These are phyloP conservation scores for Nomada fucata DNA, from an alignment of 2,888 invertebrate genomes.

Conservation along the genomic window DNA sequence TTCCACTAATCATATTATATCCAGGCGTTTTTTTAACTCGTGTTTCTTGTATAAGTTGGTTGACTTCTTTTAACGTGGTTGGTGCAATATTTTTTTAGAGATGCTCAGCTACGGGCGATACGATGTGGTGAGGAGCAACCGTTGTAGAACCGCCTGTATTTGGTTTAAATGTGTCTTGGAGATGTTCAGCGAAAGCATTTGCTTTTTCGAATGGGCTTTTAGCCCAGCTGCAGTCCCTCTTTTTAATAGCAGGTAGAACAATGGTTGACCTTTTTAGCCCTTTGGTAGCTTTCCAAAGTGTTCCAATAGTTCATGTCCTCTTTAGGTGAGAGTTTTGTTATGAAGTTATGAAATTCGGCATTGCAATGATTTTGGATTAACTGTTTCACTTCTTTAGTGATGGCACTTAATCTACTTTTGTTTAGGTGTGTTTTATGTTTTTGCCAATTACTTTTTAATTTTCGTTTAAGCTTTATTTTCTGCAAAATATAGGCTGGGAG, in stretches of 20 bases:
- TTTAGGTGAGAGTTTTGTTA: neutral
- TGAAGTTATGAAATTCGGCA: neutral
- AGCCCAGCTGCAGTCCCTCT: neutral
- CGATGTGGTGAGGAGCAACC: too few species aligned
- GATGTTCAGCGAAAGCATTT: neutral
- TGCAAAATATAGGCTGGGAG: slow-evolving; percentile 6
- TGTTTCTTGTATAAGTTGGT: too few species aligned
- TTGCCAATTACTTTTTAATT: slow-evolving; percentile 14
- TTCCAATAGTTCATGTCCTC: neutral
- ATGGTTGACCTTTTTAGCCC: neutral
- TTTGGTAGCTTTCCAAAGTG: slow-evolving; percentile 18
- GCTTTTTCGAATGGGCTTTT: neutral
- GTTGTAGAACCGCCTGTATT: neutral
- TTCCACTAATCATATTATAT: too few species aligned
- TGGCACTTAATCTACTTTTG: slow-evolving; percentile 7
- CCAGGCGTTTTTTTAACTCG: too few species aligned
- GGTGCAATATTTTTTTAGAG: too few species aligned
- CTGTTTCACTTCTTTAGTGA: slow-evolving; percentile 12
- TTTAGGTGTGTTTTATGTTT: neutral
- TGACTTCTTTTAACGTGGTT: too few species aligned
- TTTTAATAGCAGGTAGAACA: neutral
- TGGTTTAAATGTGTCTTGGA: neutral
- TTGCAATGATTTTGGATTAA: neutral
- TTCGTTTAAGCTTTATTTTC: neutral
- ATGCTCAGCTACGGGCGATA: too few species aligned